Conservation (phyloP, 2,888 invertebrate species). For the Alloscopus bannaensis region DNA sequence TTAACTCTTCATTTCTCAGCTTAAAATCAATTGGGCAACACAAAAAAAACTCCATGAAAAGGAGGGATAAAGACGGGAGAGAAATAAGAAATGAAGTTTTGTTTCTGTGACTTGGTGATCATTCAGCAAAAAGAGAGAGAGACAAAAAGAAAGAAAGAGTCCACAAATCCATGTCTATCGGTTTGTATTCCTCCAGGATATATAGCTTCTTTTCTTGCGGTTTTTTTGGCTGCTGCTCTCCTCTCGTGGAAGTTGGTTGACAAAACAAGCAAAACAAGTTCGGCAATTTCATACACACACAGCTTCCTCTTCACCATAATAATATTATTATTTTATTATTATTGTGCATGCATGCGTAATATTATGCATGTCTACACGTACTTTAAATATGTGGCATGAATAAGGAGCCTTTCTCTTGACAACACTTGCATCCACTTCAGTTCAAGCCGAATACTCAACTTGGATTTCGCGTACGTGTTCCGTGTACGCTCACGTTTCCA, state of each 20-base stretch:
- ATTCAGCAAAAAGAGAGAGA: slow-evolving; percentile 25
- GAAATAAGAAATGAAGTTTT: slow-evolving; percentile 17
- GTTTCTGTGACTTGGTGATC: slow-evolving; percentile 54
- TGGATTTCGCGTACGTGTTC: too few relatives aligned
- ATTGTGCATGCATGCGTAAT: too few relatives aligned
- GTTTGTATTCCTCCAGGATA: slow-evolving; percentile 24
- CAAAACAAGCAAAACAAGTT: slow-evolving; percentile 59
- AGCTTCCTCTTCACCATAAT: slow-evolving; percentile 38
- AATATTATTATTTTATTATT: too few relatives aligned
- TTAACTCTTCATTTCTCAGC: slow-evolving; percentile 46
- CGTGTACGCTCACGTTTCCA: too few relatives aligned
- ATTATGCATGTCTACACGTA: too few relatives aligned
- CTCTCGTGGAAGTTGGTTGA: slow-evolving; percentile 11
- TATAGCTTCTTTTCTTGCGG: slow-evolving; percentile 7
- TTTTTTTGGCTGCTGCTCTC: neutral
- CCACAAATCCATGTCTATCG: slow-evolving; percentile 34
- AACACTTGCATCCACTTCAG: neutral
- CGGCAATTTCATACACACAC: slow-evolving; percentile 29
- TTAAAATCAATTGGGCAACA: slow-evolving; percentile 48
- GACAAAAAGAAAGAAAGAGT: slow-evolving; percentile 30
- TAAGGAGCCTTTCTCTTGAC: too few relatives aligned
- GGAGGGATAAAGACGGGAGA: slow-evolving; percentile 1
- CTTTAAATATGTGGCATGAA: too few relatives aligned
- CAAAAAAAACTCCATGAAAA: slow-evolving; percentile 18
- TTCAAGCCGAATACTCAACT: too few relatives aligned